A percentile compares a stretch with the other conserved stretches of the same genome.
These are phyloP conservation scores for Gorsachius magnificus DNA, from an alignment of 2,797 vertebrate genomes.

Conservation along the genomic window DNA sequence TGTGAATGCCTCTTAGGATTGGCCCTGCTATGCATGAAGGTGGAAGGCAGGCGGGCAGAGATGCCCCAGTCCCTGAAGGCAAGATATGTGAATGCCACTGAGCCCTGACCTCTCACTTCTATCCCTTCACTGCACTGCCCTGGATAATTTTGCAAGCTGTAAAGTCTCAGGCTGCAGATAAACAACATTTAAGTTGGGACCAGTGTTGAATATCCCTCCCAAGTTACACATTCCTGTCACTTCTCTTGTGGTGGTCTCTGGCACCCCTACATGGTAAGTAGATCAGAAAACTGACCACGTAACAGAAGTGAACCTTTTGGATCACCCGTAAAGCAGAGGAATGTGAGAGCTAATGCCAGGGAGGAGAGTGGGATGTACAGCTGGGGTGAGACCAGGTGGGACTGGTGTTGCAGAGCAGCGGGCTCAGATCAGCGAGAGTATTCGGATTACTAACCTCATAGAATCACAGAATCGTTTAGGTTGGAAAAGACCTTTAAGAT, in stretches of 20 bases:
- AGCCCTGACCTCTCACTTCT: not conserved
- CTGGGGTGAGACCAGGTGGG: not conserved
- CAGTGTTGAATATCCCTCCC: not conserved
- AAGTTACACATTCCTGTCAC: not conserved
- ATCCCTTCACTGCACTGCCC: not conserved
- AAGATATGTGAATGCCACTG: not conserved
- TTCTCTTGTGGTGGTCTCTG: not conserved
- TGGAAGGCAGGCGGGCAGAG: not conserved
- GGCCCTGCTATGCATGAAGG: not conserved
- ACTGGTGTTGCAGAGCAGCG: not conserved
- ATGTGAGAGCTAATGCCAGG: not conserved
- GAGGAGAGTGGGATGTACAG: not conserved
- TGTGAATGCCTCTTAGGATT: not conserved
- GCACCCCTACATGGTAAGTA: not conserved
- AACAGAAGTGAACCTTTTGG: not conserved
- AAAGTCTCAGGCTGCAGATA: not conserved
- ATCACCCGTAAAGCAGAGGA: not conserved
- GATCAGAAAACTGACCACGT: not conserved
- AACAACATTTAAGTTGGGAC: not conserved
- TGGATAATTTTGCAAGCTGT: not conserved
- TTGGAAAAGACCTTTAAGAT: too few relatives aligned
- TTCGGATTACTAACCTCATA: not conserved
- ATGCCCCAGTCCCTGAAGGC: not conserved
- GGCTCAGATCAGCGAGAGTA: not conserved
- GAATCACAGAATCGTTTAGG: too few relatives aligned